Percentiles rank a stretch among this genome's conserved stretches.
These are phyloP conservation scores for Bombus confusus DNA, from an alignment of 1,140 invertebrate species.

Conservation along the genomic window DNA sequence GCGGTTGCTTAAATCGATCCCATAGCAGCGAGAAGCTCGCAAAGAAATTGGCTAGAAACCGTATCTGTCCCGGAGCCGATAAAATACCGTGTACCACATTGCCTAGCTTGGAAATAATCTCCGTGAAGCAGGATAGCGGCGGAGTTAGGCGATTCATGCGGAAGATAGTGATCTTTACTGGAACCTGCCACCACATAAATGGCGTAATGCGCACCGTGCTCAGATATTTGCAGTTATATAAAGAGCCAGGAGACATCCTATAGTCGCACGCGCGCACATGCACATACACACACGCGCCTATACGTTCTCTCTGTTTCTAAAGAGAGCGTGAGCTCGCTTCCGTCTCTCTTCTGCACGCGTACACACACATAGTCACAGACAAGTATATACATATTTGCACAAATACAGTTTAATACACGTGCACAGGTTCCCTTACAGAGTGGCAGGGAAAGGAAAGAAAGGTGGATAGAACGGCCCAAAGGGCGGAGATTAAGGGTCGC, in stretches of 20 bases:
- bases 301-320: not conserved
- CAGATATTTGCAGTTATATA: conserved; percentile 60
- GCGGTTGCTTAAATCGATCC: not conserved
- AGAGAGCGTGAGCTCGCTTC: not conserved
- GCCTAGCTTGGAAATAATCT: conserved; percentile 46
- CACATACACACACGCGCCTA: not conserved
- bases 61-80: not conserved
- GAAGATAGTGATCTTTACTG: conserved; percentile 57
- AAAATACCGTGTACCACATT: conserved; percentile 15
- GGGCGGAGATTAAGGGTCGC: conserved; percentile 81
- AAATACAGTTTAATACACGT: conserved; percentile 15
- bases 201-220: conserved; percentile 49
- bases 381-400: not conserved
- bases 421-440: conserved; percentile 35
- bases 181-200: conserved; percentile 28
- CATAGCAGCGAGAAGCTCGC: not conserved
- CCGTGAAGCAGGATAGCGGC: conserved; percentile 4
- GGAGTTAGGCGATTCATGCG: conserved; percentile 42
- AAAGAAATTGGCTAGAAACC: conserved; percentile 47
- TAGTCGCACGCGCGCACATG: not conserved
- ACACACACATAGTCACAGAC: not conserved
- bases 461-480: conserved; percentile 72
- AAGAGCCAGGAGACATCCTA: conserved; percentile 21
- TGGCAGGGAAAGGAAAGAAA: conserved; percentile 62
- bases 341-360: not conserved